Evolutionary conservation across 1,140 invertebrate genomes (phyloP).

Genomic region (Cyphomyrmex costatus): DNA sequence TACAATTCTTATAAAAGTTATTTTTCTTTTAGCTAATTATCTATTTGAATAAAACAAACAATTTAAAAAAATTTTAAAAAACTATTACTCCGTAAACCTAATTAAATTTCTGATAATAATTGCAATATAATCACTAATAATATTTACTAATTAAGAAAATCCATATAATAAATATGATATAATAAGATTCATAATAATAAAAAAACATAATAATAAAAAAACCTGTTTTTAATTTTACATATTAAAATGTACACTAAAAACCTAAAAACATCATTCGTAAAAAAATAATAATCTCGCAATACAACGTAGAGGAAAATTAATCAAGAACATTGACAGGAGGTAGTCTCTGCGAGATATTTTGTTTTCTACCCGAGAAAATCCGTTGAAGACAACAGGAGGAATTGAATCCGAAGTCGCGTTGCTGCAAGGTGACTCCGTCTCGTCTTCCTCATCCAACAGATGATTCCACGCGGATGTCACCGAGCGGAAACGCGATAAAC

Average conservation of each 20-base stretch:
- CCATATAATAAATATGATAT: not conserved
- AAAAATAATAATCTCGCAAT: not conserved
- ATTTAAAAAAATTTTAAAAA: not conserved
- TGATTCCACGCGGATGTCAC: constrained; percentile 54
- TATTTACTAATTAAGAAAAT: not conserved
- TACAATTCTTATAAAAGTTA: not conserved
- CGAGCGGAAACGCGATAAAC: constrained; percentile 33
- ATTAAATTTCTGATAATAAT: not conserved
- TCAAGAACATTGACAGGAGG: not conserved
- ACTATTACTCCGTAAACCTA: not conserved
- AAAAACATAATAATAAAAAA: not conserved
- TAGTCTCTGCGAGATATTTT: not conserved
- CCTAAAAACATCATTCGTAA: not conserved
- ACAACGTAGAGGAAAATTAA: not conserved
- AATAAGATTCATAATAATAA: constrained; percentile 16
- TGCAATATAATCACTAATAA: not conserved
- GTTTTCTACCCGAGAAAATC: constrained; percentile 20
- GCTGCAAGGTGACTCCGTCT: constrained; percentile 46
- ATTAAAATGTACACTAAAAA: not conserved
- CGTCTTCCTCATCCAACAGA: constrained; percentile 46
- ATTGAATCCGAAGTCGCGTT: constrained; percentile 26
- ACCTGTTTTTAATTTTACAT: not conserved
- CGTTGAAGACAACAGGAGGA: constrained; percentile 29
- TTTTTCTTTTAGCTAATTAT: not conserved
- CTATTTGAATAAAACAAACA: not conserved